Conservation (phyloP, 2,797 vertebrate genomes). For the Cetoscarus ocellatus region DNA sequence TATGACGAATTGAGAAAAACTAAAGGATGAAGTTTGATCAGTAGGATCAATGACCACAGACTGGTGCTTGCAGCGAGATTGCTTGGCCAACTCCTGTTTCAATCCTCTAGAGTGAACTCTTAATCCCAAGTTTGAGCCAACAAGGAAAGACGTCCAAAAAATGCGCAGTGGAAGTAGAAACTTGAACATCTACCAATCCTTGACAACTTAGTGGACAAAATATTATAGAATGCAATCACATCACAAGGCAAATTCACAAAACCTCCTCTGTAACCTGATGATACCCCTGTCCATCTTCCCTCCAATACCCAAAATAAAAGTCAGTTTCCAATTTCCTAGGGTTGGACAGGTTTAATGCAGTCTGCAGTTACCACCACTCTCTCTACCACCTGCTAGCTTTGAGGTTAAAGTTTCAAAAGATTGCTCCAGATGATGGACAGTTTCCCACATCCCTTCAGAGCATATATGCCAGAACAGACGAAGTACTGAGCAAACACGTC, state of each 20-base stretch:
- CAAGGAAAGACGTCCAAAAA: background rate
- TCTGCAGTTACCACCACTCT: background rate
- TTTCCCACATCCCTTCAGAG: conserved; percentile 1
- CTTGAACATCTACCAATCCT: background rate
- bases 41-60: background rate
- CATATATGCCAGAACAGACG: background rate
- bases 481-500: background rate
- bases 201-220: background rate
- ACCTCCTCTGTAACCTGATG: too few relatives aligned
- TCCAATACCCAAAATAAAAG: background rate
- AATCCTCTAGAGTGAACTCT: background rate
- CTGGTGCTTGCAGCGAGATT: background rate
- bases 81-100: background rate
- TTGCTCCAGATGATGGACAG: background rate
- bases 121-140: background rate
- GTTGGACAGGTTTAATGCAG: background rate
- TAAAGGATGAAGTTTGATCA: background rate
- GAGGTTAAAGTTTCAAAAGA: background rate
- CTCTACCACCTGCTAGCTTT: conserved; percentile 9
- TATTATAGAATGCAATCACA: background rate
- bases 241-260: too few relatives aligned
- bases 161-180: background rate
- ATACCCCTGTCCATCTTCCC: background rate
- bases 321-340: conserved; percentile 7
- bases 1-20: background rate